Evolutionary conservation across 2,113 vertebrate species (phyloP).

Genomic region (Rutilus rutilus): DNA sequence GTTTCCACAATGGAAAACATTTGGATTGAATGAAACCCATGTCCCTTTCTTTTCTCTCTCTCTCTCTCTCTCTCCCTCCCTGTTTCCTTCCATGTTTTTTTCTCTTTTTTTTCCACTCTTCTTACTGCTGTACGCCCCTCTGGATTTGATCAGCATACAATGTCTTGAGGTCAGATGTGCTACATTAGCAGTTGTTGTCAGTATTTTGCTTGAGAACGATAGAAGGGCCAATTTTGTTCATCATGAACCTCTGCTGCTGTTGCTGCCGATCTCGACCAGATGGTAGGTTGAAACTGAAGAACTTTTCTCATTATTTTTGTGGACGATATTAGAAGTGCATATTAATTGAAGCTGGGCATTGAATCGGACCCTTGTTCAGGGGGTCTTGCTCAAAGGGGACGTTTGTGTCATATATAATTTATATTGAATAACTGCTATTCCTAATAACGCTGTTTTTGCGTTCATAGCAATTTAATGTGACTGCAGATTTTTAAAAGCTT

Average conservation of each 20-base stretch:
- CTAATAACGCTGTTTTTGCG: background rate
- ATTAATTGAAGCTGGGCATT: background rate
- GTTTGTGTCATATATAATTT: background rate
- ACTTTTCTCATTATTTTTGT: background rate
- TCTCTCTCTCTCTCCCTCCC: constrained; percentile 53
- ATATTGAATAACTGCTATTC: too few relatives aligned
- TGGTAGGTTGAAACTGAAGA: constrained; percentile 63
- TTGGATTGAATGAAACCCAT: constrained; percentile 52
- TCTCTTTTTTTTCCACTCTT: constrained; percentile 40
- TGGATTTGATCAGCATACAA: constrained; percentile 68
- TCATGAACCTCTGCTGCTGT: constrained; percentile 78
- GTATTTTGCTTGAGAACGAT: constrained; percentile 67
- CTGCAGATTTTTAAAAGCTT: background rate
- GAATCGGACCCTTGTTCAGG: background rate
- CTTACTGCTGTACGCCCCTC: constrained; percentile 68
- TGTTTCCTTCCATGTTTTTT: constrained; percentile 52
- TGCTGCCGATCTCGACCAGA: constrained; percentile 57
- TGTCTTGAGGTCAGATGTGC: constrained; percentile 72
- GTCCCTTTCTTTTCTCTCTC: background rate
- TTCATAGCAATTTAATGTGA: background rate
- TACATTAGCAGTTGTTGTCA: constrained; percentile 60
- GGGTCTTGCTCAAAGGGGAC: background rate
- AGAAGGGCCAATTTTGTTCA: constrained; percentile 54
- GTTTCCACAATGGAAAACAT: constrained; percentile 71
- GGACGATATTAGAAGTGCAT: background rate